Evolutionary conservation across 1,140 invertebrate genomes (phyloP).

Genomic region (Apis florea): DNA sequence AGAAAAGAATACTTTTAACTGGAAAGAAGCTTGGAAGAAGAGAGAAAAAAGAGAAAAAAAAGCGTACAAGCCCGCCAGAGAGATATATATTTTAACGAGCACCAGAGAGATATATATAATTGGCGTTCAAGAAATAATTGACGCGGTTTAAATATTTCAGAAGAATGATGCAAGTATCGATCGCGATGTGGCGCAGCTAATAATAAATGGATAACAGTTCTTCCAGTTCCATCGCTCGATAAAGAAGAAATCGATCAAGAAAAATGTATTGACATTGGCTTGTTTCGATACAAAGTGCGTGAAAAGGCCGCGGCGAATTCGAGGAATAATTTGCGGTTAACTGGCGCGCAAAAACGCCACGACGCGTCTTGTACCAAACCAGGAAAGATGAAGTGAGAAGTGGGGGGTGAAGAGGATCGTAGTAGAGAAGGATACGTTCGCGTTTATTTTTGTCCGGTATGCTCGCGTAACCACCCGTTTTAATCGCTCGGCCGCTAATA

Average conservation of each 20-base stretch:
- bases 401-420: neutral
- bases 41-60: constrained; percentile 54
- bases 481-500: constrained; percentile 67
- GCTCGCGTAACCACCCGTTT: constrained; percentile 72
- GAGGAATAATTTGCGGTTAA: neutral
- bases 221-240: neutral
- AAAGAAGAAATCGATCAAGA: neutral
- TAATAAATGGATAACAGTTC: neutral
- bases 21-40: neutral
- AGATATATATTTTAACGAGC: constrained; percentile 54
- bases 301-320: neutral
- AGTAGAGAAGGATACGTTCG: constrained; percentile 29
- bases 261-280: too few species aligned
- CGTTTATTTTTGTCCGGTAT: constrained; percentile 68
- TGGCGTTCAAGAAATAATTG: constrained; percentile 27
- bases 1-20: neutral
- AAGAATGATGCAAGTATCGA: constrained; percentile 38
- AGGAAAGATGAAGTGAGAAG: neutral
- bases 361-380: too few species aligned
- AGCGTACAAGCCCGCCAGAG: constrained; percentile 41
- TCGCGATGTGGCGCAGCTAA: neutral
- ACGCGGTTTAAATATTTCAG: constrained; percentile 38
- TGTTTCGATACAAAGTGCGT: too few species aligned
- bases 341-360: neutral
- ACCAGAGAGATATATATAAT: constrained; percentile 33